Conservation (phyloP, 2,888 invertebrate species). For the Pelosia muscerda region DNA sequence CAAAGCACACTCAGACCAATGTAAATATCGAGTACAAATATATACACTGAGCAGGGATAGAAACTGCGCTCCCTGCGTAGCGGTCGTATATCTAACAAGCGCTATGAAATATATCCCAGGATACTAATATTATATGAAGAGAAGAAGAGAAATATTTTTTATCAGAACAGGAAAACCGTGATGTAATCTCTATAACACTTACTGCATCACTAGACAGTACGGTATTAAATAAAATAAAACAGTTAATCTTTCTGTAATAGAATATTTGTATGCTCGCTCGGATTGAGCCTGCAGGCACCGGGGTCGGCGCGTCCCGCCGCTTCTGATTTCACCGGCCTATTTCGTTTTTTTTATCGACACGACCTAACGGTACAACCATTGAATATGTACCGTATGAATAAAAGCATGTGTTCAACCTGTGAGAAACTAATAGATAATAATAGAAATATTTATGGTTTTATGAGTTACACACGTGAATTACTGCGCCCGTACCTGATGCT, state of each 20-base stretch:
- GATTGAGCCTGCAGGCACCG: conserved; percentile 36
- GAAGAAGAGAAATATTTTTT: background rate
- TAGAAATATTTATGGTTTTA: background rate
- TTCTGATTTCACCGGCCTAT: conserved; percentile 75
- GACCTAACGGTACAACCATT: conserved; percentile 77
- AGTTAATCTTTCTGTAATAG: conserved; percentile 28
- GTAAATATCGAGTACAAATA: no score
- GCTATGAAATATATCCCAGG: background rate
- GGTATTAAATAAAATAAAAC: background rate
- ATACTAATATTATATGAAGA: background rate
- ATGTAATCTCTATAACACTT: background rate
- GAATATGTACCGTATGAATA: conserved; percentile 65
- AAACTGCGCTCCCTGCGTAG: no score
- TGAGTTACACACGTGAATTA: background rate
- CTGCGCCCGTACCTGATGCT: background rate
- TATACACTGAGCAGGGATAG: no score
- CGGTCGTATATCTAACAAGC: background rate
- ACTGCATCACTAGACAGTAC: background rate
- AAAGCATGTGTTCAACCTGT: conserved; percentile 38
- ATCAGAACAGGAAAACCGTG: background rate
- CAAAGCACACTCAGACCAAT: no score
- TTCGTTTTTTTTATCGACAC: conserved; percentile 70
- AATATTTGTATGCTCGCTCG: conserved; percentile 20
- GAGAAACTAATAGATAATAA: conserved; percentile 27
- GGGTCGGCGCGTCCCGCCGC: conserved; percentile 55